Conservation (phyloP, 2,888 invertebrate species). For the Zootermopsis nevadensis region DNA sequence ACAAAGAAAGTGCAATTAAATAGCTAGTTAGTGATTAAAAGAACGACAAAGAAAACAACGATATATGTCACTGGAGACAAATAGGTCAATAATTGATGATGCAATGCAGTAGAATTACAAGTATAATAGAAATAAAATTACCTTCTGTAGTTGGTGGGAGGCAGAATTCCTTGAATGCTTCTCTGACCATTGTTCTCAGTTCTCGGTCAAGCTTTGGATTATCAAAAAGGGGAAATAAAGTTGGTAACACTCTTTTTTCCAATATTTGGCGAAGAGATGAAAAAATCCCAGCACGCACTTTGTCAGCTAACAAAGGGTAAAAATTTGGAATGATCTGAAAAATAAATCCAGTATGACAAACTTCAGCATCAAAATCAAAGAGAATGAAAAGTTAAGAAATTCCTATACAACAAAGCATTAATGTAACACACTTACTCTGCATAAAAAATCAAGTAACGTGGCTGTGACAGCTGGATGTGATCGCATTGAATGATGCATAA, state of each 20-base stretch:
- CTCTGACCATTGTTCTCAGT: slow-evolving; percentile 83
- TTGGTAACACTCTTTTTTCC: slow-evolving; percentile 91
- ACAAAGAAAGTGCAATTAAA: too few relatives aligned
- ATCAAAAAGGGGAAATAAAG: slow-evolving; percentile 86
- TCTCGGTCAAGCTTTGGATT: slow-evolving; percentile 89
- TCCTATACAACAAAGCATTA: neutral
- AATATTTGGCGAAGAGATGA: slow-evolving; percentile 86
- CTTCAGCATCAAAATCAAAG: too few relatives aligned
- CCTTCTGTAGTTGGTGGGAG: slow-evolving; percentile 68
- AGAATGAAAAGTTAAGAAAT: too few relatives aligned
- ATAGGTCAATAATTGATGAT: too few relatives aligned
- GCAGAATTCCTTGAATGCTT: slow-evolving; percentile 93
- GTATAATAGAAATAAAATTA: too few relatives aligned
- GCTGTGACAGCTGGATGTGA: slow-evolving; percentile 92
- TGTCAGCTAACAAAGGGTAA: slow-evolving; percentile 81
- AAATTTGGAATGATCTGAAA: slow-evolving; percentile 87
- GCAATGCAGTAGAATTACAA: too few relatives aligned
- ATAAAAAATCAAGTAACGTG: slow-evolving; percentile 89
- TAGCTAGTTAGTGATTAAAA: too few relatives aligned
- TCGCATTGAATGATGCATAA: slow-evolving; percentile 93
- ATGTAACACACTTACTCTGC: slow-evolving; percentile 69
- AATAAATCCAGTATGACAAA: neutral
- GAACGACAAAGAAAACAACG: too few relatives aligned
- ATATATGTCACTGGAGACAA: too few relatives aligned
- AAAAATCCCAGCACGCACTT: slow-evolving; percentile 84